Base-by-base conservation (phyloP, 2,797 vertebrate species). In the Triplophysa yarkandensis region DNA sequence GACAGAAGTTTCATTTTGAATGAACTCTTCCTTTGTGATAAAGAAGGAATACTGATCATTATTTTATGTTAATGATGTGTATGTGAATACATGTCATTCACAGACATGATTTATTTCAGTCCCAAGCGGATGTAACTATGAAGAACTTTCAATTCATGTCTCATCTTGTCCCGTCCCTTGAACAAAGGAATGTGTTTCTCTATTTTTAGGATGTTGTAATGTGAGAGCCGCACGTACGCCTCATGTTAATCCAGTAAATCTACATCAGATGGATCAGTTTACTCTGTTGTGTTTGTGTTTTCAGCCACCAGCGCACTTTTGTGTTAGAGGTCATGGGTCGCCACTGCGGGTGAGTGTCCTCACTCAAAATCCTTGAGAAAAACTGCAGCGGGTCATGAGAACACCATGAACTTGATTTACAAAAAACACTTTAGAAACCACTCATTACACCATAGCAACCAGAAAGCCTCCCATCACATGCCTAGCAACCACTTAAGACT, bases 291-390 rank as follows among this genome's bases (percentile, higher is more conserved):
- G 30, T 68, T 44, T 34, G 43, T 61, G 30, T 36, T 76, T 68
- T 28, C 90, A 98, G 97, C 84, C 97, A 98, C 85, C 97, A 98
- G 90, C 91, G 96, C 79, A 94, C 97, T 0, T 98, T 98, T 14
- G 95, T 98, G 80, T 85, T 98, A 84, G 97, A 98, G 84, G 95
- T 98, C 85, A 98, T 98, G 97, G 97, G 96, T 1, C 93, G 95
- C 10, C 96, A 98, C 87, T 98, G 96, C 0, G 97, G 97, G 97
- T 98, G 83, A 94, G 94, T 60, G n/a, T 46, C 4, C 21, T 23
- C 55, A 25, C 7, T 23, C 17, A 1, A 11, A 44, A 23, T 39
- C 21, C 6, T 41, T 60, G 6, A 69, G 70, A 34, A 54, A 72
- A 62, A 48, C 27, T 6, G 28, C 25, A 32, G 8, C 2, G 2